Evolutionary conservation across 1,140 invertebrate genomes (phyloP).

Genomic region (Orchestia grillus): DNA sequence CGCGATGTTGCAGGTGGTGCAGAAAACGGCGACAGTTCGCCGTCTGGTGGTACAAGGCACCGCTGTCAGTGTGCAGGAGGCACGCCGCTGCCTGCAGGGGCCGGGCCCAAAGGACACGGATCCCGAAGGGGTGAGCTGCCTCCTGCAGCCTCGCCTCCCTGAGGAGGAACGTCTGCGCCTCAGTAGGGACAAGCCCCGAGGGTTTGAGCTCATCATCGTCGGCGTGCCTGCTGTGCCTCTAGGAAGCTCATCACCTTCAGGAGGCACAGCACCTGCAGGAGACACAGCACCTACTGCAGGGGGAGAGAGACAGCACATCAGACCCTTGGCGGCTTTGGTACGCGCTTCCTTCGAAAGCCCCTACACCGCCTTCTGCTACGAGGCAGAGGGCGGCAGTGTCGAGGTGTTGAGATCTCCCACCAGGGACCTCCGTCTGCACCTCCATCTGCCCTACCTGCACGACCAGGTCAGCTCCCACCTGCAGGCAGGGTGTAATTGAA

Average conservation of each 20-base stretch:
- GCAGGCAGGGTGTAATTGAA: too few species aligned
- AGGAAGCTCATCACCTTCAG: neutral
- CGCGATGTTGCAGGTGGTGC: neutral
- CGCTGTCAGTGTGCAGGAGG: neutral
- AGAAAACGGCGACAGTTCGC: neutral
- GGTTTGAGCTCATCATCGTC: neutral
- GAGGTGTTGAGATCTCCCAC: neutral
- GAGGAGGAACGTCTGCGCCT: neutral
- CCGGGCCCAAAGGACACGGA: neutral
- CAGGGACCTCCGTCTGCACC: neutral
- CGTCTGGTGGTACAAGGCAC: neutral
- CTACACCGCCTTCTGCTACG: neutral
- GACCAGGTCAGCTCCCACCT: conserved; percentile 17
- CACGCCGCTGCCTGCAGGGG: neutral
- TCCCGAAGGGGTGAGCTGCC: neutral
- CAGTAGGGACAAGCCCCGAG: neutral
- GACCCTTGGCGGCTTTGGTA: neutral
- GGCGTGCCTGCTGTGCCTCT: neutral
- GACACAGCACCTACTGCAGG: too few species aligned
- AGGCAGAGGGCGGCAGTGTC: neutral
- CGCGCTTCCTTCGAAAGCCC: neutral
- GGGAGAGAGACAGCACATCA: neutral
- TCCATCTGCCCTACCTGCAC: neutral
- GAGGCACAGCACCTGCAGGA: neutral
- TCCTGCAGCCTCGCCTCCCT: neutral